Conservation (phyloP, 2,113 vertebrate species). For the Lanius collurio region DNA sequence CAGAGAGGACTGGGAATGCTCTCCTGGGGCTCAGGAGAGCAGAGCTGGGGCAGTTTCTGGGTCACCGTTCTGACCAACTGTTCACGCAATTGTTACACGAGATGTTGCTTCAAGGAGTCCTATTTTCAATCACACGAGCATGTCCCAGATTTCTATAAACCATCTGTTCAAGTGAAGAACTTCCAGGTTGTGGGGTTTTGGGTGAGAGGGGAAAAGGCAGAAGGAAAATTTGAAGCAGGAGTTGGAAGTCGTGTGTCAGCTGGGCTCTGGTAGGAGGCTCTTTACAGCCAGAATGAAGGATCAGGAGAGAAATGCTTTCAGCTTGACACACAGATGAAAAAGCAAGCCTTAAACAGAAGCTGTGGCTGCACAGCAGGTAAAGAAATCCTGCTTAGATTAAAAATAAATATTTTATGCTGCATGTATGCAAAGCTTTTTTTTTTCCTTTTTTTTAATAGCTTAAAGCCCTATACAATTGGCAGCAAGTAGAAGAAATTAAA, state of each 20-base stretch:
- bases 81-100: constrained; percentile 34
- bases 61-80: constrained; percentile 44
- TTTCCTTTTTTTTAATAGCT: not conserved
- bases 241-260: constrained; percentile 13
- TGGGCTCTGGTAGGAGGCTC: constrained; percentile 33
- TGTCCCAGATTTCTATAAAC: constrained; percentile 54
- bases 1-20: not conserved
- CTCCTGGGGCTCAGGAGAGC: not conserved
- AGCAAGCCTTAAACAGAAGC: constrained; percentile 52
- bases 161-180: constrained; percentile 57
- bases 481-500: not conserved
- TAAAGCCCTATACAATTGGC: not conserved
- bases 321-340: constrained; percentile 46
- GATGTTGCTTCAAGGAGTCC: constrained; percentile 46
- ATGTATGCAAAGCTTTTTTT: not conserved
- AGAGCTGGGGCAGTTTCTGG: constrained; percentile 41
- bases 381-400: constrained; percentile 68
- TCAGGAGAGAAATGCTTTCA: constrained; percentile 6
- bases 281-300: constrained; percentile 16
- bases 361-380: constrained; percentile 62
- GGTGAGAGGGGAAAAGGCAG: not conserved
- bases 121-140: not conserved
- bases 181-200: constrained; percentile 36
- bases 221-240: not conserved
- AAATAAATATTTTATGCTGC: constrained; percentile 69